phyloP scores from a whole-genome alignment of 2,888 invertebrate species.

The Pachymerium ferrugineum region DNA sequence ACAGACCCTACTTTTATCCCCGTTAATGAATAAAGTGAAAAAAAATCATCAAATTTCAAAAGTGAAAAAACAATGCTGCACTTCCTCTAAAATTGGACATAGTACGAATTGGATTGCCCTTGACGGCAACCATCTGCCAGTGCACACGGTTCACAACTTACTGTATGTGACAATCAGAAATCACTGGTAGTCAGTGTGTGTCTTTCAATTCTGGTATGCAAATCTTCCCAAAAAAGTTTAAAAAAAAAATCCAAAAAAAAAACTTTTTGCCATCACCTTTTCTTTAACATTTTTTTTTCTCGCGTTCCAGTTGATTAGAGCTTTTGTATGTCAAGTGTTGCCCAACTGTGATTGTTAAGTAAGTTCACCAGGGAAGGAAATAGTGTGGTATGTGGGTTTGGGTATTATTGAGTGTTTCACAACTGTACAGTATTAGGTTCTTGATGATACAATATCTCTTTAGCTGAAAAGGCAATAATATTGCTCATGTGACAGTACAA shows the following conservation, averaged over 20 bases:
- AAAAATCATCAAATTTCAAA: not conserved
- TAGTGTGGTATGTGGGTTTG: not conserved
- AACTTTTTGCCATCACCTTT: too few relatives aligned
- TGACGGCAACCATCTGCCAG: not conserved
- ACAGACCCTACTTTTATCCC: not conserved
- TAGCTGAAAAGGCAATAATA: constrained; percentile 29
- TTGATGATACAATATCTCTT: not conserved
- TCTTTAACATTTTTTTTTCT: not conserved
- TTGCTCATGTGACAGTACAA: constrained; percentile 32
- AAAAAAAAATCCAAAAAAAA: too few relatives aligned
- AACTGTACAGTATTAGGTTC: not conserved
- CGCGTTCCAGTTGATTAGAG: constrained; percentile 23
- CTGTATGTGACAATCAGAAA: constrained; percentile 32
- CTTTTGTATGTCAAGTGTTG: not conserved
- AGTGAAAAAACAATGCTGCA: not conserved
- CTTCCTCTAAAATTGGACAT: not conserved
- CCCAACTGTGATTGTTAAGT: constrained; percentile 7
- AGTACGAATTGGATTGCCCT: not conserved
- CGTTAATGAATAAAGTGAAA: not conserved
- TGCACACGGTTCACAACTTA: constrained; percentile 1
- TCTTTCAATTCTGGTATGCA: constrained; percentile 34
- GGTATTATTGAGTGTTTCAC: not conserved
- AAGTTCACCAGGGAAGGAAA: not conserved
- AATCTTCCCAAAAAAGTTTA: constrained; percentile 28
- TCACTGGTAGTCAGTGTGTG: constrained; percentile 31